Percentiles rank a stretch among this genome's conserved stretches.
phyloP scores from a whole-genome alignment of 2,888 invertebrate genomes.

The Hydrotaea cyrtoneurina region DNA sequence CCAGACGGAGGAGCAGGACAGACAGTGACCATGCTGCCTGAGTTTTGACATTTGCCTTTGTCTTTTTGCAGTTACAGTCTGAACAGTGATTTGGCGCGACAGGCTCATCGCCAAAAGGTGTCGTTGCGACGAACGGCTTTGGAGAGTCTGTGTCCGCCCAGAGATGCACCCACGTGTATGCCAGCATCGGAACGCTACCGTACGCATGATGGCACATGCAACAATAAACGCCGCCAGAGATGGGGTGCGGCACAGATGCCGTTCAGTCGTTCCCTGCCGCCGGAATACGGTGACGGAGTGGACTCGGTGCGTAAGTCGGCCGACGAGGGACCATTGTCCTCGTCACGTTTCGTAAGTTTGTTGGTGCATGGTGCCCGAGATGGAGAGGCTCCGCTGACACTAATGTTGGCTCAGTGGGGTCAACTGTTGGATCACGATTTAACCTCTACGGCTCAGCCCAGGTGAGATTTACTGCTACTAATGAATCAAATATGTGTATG shows the following conservation, averaged over 20 bases:
- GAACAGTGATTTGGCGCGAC: slow-evolving; percentile 78
- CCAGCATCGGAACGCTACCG: slow-evolving; percentile 88
- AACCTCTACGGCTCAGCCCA: slow-evolving; percentile 88
- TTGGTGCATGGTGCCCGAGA: slow-evolving; percentile 85
- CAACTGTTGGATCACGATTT: slow-evolving; percentile 95
- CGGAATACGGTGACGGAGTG: slow-evolving; percentile 90
- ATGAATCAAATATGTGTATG: neutral
- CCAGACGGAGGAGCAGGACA: neutral
- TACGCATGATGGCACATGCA: slow-evolving; percentile 94
- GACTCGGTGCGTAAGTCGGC: slow-evolving; percentile 82
- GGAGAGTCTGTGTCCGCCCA: slow-evolving; percentile 84
- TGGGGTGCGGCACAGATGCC: slow-evolving; percentile 92
- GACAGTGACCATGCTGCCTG: neutral
- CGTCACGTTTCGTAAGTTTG: slow-evolving; percentile 88
- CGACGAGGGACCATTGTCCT: slow-evolving; percentile 85
- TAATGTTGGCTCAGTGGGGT: slow-evolving; percentile 95
- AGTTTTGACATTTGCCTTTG: slow-evolving; percentile 19
- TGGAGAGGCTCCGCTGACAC: slow-evolving; percentile 86
- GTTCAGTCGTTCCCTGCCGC: slow-evolving; percentile 89
- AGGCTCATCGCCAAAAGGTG: slow-evolving; percentile 78
- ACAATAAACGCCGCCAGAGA: slow-evolving; percentile 88
- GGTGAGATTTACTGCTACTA: slow-evolving; percentile 77
- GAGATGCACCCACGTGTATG: slow-evolving; percentile 86
- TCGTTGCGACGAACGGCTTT: slow-evolving; percentile 79
- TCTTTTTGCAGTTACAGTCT: slow-evolving; percentile 76